A percentile compares a stretch with the other conserved stretches of the same genome.
Conservation (phyloP, 2,797 vertebrate species). For the Kryptopterus vitreolus region DNA sequence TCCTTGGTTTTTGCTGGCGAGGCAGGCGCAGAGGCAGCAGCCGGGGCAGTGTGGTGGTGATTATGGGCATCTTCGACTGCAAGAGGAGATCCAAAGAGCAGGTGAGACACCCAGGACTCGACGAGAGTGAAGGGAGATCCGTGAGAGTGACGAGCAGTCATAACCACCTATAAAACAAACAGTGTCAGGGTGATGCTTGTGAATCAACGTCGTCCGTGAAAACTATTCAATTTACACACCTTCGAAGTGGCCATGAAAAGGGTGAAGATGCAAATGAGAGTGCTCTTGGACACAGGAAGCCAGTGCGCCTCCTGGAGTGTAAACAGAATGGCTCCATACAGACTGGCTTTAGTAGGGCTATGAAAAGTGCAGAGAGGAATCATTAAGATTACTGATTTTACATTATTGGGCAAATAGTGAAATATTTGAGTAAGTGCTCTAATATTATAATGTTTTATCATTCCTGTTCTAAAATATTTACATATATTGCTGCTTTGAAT, state of each 20-base stretch:
- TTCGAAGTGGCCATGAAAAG: slow-evolving; percentile 94
- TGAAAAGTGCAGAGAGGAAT: not conserved
- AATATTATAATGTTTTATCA: not conserved
- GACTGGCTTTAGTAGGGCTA: slow-evolving; percentile 96
- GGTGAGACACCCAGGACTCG: slow-evolving; percentile 83
- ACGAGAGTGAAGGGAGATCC: slow-evolving; percentile 87
- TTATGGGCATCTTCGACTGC: slow-evolving; percentile 73
- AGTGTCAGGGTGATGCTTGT: not conserved
- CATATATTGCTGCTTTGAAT: not conserved
- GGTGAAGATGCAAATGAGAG: slow-evolving; percentile 90
- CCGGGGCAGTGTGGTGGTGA: slow-evolving; percentile 70
- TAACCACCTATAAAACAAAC: slow-evolving; percentile 78
- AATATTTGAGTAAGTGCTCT: not conserved
- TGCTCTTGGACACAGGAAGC: slow-evolving; percentile 89
- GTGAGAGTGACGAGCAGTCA: slow-evolving; percentile 95
- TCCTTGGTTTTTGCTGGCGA: slow-evolving; percentile 88
- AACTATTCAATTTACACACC: slow-evolving; percentile 65
- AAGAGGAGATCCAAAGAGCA: slow-evolving; percentile 84
- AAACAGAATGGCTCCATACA: slow-evolving; percentile 93
- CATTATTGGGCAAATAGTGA: not conserved
- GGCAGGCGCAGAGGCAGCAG: slow-evolving; percentile 59
- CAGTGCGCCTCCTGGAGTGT: slow-evolving; percentile 89
- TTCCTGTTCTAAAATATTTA: not conserved
- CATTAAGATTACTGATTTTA: not conserved
- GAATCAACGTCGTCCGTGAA: not conserved